Conservation (phyloP, 1,140 invertebrate species). For the Muscidifurax raptorellus region DNA sequence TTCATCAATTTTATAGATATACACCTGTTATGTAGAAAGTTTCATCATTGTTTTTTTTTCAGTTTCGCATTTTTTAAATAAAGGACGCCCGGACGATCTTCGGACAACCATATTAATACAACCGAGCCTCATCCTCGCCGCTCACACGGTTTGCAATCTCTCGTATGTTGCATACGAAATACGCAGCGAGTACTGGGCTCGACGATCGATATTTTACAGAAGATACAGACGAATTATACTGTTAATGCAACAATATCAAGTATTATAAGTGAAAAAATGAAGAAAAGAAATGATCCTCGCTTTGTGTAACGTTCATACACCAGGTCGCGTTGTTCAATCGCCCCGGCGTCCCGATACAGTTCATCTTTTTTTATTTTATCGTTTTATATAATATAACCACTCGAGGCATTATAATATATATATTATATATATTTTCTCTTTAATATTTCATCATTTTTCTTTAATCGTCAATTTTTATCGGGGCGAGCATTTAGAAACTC, state of each 20-base stretch:
- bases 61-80: conserved; percentile 59
- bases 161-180: background rate
- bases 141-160: background rate
- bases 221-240: background rate
- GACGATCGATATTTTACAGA: conserved; percentile 4
- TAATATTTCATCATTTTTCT: conserved; percentile 18
- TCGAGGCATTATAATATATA: conserved; percentile 46
- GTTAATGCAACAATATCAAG: background rate
- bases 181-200: background rate
- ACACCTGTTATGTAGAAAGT: conserved; percentile 73
- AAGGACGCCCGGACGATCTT: conserved; percentile 62
- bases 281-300: background rate
- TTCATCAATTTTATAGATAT: conserved; percentile 72
- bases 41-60: conserved; percentile 55
- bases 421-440: conserved; percentile 40
- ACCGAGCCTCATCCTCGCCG: background rate
- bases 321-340: background rate
- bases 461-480: conserved; percentile 51
- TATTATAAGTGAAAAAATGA: background rate
- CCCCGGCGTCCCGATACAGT: conserved; percentile 39
- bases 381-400: conserved; percentile 42
- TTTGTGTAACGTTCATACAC: background rate
- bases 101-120: conserved; percentile 19
- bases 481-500: conserved; percentile 61
- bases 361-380: conserved; percentile 49